Evolutionary conservation across 2,113 vertebrate genomes (phyloP), one percentile per base, ranked within the genome.

Genomic region (Phalacrocorax pelagicus): DNA sequence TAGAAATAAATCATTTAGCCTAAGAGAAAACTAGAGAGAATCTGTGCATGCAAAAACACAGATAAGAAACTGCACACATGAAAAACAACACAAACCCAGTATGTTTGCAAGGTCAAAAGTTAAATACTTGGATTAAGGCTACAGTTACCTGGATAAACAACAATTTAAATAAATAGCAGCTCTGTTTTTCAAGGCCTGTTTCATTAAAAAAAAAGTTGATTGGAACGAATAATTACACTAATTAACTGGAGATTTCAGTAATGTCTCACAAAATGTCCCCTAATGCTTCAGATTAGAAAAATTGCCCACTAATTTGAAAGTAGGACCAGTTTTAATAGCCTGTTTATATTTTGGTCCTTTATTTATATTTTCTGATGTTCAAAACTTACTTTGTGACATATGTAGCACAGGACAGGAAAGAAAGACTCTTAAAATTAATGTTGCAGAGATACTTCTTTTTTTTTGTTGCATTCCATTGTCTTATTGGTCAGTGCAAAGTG

Each of bases 271-370:
- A 70, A 88, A 95, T 95, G 94, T 91, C 96, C 79, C 86, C 96
- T 96, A 96, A 96, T 94, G 73, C 77, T 96, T 98, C 80, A 96
- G 88, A 90, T 96, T 88, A 96, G 95, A 94, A 96, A 74, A 61
- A 32, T 13, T 47, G 21, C 12, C 22, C 7, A 6, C 61, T 84
- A n/a, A 94, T 96, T 97, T 97, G 95, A 93, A 97, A 97, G 90
- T 94, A 91, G 86, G 96, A 97, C 88, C 81, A 88, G 57, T 82
- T 97, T 95, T 95, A 97, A 93, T 95, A 97, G 94, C 88, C 92
- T 96, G 86, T 95, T 97, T 97, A 74, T 96, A 96, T 97, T 97
- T 96, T 95, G 69, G 86, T 93, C 94, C 83, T 93, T 95, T 94
- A 87, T 91, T 96, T 95, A 63, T 91, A 70, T 97, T 96, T 88